Percentiles rank a stretch among this genome's conserved stretches.
Conservation (phyloP, 1,140 invertebrate species). For the Drosophila insularis region DNA sequence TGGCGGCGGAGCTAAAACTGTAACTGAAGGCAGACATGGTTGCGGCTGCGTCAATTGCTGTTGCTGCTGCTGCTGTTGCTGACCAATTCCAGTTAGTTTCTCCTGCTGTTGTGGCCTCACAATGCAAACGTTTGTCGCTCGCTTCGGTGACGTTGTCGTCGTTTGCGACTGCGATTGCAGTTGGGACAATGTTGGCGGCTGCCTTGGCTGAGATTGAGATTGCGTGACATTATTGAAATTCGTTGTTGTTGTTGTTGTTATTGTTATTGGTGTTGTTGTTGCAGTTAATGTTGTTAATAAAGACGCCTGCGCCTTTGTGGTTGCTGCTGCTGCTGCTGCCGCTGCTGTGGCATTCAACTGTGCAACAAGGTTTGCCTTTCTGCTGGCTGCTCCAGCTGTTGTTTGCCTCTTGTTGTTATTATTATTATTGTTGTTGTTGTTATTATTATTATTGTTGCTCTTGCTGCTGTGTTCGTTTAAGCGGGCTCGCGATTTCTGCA, state of each 20-base stretch:
- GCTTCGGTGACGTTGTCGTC: slow-evolving; percentile 57
- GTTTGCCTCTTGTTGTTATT: slow-evolving; percentile 40
- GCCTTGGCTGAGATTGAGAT: slow-evolving; percentile 58
- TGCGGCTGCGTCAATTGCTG: slow-evolving; percentile 25
- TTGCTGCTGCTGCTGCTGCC: slow-evolving; percentile 29
- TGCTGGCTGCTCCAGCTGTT: slow-evolving; percentile 41
- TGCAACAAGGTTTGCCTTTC: slow-evolving; percentile 40
- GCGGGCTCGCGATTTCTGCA: slow-evolving; percentile 76
- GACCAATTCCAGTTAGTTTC: slow-evolving; percentile 20
- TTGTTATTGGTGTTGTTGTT: slow-evolving; percentile 19
- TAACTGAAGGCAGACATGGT: slow-evolving; percentile 36
- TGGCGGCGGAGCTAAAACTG: slow-evolving; percentile 50
- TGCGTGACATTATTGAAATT: slow-evolving; percentile 79
- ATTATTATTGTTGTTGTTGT: slow-evolving; percentile 44
- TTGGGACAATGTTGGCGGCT: slow-evolving; percentile 42
- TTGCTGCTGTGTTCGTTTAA: slow-evolving; percentile 61
- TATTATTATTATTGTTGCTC: slow-evolving; percentile 46
- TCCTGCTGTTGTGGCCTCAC: slow-evolving; percentile 71
- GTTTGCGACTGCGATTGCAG: slow-evolving; percentile 51
- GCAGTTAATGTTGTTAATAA: slow-evolving; percentile 39
- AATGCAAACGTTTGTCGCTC: slow-evolving; percentile 73
- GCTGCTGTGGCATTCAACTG: slow-evolving; percentile 54
- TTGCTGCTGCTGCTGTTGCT: slow-evolving; percentile 61
- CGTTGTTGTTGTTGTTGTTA: slow-evolving; percentile 47
- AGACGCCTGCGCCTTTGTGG: slow-evolving; percentile 71